phyloP scores from a whole-genome alignment of 2,113 vertebrate species.

The Myiozetetes cayanensis region DNA sequence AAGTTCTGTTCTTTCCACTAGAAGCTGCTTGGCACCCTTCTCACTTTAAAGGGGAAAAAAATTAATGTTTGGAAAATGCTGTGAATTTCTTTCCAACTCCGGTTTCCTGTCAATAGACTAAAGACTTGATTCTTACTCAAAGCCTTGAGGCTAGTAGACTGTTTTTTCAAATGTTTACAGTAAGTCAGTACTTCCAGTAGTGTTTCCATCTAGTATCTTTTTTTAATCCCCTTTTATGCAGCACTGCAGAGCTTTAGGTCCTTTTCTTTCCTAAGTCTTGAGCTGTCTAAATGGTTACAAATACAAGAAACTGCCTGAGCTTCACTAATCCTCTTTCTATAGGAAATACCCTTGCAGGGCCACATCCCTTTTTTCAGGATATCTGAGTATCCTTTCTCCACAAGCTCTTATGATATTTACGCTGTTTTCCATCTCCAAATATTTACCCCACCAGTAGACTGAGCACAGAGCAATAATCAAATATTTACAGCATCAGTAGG shows the following conservation, averaged over 20 bases:
- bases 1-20: not conserved
- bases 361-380: not conserved
- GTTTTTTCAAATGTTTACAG: not conserved
- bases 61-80: not conserved
- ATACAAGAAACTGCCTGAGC: not conserved
- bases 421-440: not conserved
- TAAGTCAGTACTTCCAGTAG: not conserved
- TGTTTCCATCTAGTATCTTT: not conserved
- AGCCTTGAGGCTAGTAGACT: not conserved
- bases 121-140: not conserved
- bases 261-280: not conserved
- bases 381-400: not conserved
- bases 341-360: not conserved
- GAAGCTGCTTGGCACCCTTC: not conserved
- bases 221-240: not conserved
- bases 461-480: not conserved
- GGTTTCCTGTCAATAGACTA: constrained; percentile 21
- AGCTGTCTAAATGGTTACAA: not conserved
- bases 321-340: not conserved
- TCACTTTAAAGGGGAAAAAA: not conserved
- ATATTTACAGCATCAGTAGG: not conserved
- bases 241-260: not conserved
- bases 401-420: not conserved
- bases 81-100: not conserved
- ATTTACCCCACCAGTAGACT: not conserved